These are phyloP conservation scores for Semotilus atromaculatus DNA, from an alignment of 2,797 vertebrate genomes.

Conservation along the genomic window DNA sequence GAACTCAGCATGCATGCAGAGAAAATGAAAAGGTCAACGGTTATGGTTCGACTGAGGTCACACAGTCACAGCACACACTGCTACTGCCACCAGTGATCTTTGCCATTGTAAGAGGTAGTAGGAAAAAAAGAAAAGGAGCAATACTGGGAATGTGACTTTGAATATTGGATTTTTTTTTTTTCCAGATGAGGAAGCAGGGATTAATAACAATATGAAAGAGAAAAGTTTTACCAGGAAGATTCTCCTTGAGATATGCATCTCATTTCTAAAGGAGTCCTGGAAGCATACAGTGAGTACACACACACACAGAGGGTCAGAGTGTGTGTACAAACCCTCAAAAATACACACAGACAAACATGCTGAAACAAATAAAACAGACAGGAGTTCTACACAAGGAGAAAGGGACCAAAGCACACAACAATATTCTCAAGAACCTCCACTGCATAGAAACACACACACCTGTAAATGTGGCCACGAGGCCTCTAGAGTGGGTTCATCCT, in stretches of 20 bases:
- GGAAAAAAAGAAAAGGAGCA: neutral
- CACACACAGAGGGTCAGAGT: conserved; percentile 55
- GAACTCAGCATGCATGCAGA: neutral
- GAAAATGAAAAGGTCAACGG: conserved; percentile 9
- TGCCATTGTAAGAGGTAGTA: neutral
- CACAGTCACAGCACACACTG: conserved; percentile 32
- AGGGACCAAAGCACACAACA: conserved; percentile 7
- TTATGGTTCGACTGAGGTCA: conserved; percentile 47
- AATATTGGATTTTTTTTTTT: conserved; percentile 1
- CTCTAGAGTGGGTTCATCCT: conserved; percentile 97
- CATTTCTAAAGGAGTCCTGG: conserved; percentile 73
- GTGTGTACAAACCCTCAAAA: conserved; percentile 27
- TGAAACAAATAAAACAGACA: conserved; percentile 19
- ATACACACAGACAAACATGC: conserved; percentile 27
- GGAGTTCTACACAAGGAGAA: conserved; percentile 30
- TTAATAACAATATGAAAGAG: conserved; percentile 48
- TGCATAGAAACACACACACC: conserved; percentile 65
- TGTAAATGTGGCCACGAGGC: conserved; percentile 99
- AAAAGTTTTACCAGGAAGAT: conserved; percentile 67
- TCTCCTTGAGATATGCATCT: conserved; percentile 72
- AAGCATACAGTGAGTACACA: conserved; percentile 62
- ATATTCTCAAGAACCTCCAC: neutral
- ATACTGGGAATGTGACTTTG: neutral
- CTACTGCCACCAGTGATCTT: conserved; percentile 39
- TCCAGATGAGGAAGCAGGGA: neutral